Conservation (phyloP, 2,113 vertebrate genomes). For the Lutjanus erythropterus region DNA sequence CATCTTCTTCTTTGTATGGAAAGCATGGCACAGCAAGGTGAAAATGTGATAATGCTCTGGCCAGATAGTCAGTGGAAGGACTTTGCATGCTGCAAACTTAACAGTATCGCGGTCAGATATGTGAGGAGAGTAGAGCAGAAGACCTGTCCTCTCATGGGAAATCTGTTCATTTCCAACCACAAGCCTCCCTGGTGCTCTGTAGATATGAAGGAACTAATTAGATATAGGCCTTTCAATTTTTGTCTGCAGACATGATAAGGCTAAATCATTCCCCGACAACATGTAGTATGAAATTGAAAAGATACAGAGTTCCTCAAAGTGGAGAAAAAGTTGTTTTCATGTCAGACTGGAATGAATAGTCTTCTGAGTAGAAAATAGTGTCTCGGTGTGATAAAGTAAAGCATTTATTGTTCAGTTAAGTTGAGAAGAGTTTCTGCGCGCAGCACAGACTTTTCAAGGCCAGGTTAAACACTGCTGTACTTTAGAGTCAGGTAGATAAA, state of each 20-base stretch:
- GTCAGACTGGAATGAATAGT: not conserved
- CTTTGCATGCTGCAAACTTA: conserved; percentile 18
- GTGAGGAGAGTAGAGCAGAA: conserved; percentile 11
- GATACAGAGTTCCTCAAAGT: conserved; percentile 35
- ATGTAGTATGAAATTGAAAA: conserved; percentile 32
- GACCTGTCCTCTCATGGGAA: conserved; percentile 36
- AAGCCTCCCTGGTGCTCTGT: conserved; percentile 22
- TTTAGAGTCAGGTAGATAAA: not conserved
- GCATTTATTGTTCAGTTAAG: not conserved
- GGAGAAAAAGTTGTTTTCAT: not conserved
- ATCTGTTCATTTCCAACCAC: conserved; percentile 34
- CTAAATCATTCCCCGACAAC: conserved; percentile 22
- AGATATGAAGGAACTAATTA: conserved; percentile 57
- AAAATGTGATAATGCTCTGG: conserved; percentile 33
- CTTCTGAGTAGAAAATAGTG: not conserved
- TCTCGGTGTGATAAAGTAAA: not conserved
- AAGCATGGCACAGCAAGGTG: not conserved
- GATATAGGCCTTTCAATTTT: conserved; percentile 45
- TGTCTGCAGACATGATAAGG: conserved; percentile 36
- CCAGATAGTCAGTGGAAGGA: not conserved
- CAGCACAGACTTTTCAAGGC: not conserved
- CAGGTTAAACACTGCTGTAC: not conserved
- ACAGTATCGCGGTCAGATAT: conserved; percentile 13
- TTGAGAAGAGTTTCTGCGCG: not conserved
- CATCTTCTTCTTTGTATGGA: not conserved